Percentiles rank a stretch among this genome's conserved stretches.
Conservation (phyloP, 2,797 vertebrate species). For the Meda fulgida region DNA sequence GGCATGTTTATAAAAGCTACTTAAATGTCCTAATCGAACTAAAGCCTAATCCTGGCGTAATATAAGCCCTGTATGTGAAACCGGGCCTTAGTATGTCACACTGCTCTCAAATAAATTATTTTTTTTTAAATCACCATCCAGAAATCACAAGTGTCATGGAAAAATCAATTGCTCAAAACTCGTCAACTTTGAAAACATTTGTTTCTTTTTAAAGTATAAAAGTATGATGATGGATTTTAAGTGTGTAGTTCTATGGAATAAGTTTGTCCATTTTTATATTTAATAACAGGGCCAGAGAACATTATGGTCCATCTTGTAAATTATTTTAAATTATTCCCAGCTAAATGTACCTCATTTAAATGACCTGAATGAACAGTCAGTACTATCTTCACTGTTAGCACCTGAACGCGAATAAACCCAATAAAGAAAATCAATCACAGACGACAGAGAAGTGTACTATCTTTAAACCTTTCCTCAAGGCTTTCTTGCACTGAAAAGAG, state of each 20-base stretch:
- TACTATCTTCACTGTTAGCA: not conserved
- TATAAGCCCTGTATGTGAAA: too few species aligned
- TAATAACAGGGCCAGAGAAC: not conserved
- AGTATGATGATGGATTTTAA: not conserved
- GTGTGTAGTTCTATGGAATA: not conserved
- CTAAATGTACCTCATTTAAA: not conserved
- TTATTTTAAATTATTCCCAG: not conserved
- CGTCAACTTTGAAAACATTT: not conserved
- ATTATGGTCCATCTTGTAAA: not conserved
- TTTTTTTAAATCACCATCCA: not conserved
- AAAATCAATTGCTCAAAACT: not conserved
- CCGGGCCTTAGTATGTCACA: too few species aligned
- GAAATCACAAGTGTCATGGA: not conserved
- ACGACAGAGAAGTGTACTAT: not conserved
- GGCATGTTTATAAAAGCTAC: too few species aligned
- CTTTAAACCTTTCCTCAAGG: not conserved
- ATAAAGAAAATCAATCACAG: not conserved
- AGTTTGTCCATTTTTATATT: not conserved
- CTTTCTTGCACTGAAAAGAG: not conserved
- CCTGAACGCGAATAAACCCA: not conserved
- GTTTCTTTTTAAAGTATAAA: not conserved
- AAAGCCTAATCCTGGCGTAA: too few species aligned
- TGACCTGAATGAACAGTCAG: not conserved
- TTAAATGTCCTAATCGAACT: too few species aligned
- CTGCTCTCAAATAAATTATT: not conserved